Evolutionary conservation across 2,113 vertebrate genomes (phyloP).

Genomic region (Otocyon megalotis): DNA sequence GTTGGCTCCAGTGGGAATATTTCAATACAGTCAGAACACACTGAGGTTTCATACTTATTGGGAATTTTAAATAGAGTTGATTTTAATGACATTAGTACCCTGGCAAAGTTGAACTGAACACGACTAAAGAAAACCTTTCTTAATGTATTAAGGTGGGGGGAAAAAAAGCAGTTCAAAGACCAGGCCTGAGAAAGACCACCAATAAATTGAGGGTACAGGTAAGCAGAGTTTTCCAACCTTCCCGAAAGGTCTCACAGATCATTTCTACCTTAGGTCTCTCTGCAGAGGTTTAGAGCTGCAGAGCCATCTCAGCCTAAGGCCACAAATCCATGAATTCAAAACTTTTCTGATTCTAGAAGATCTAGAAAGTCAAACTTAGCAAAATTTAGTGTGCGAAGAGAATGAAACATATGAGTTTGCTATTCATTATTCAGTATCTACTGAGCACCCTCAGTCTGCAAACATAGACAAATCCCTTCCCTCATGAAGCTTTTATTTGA

Average conservation of each 20-base stretch:
- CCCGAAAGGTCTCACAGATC: neutral
- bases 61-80: neutral
- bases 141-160: neutral
- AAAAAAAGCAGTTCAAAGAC: neutral
- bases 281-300: neutral
- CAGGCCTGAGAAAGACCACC: neutral
- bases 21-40: neutral
- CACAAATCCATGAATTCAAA: neutral
- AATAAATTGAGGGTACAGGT: neutral
- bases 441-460: neutral
- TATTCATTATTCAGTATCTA: neutral
- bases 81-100: neutral
- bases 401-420: neutral
- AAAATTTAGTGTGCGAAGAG: neutral
- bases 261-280: neutral
- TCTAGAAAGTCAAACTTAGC: neutral
- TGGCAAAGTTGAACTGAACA: neutral
- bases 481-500: neutral
- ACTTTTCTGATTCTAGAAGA: neutral
- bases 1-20: neutral
- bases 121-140: neutral
- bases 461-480: neutral
- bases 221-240: neutral
- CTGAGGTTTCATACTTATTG: neutral
- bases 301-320: neutral